phyloP scores from a whole-genome alignment of 1,140 invertebrate species.

The Conus ventricosus region DNA sequence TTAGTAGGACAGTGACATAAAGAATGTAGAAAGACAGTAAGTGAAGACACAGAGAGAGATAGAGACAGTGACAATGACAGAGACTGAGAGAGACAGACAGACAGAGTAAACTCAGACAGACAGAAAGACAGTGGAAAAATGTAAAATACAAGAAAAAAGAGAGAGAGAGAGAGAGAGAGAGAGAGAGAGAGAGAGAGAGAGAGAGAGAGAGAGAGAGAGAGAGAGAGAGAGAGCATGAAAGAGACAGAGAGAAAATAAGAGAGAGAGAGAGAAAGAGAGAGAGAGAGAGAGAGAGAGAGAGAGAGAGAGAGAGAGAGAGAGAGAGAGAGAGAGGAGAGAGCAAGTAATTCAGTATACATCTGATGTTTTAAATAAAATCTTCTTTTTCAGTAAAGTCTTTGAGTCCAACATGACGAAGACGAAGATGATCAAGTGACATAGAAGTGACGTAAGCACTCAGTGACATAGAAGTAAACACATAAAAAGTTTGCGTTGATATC shows the following conservation, averaged over 20 bases:
- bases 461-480: not conserved
- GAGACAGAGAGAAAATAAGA: not conserved
- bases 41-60: too few species aligned
- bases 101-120: not conserved
- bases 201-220: not conserved
- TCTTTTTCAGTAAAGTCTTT: too few species aligned
- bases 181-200: not conserved
- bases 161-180: not conserved
- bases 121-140: not conserved
- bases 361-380: too few species aligned
- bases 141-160: not conserved
- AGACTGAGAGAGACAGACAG: too few species aligned
- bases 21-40: too few species aligned
- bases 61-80: too few species aligned
- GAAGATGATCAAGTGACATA: not conserved
- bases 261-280: not conserved
- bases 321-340: not conserved
- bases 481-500: not conserved
- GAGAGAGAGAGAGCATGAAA: not conserved
- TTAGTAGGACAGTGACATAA: too few species aligned
- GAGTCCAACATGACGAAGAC: too few species aligned
- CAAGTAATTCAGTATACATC: too few species aligned
- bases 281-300: not conserved
- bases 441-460: not conserved
- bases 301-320: not conserved